Percentiles rank a stretch among this genome's conserved stretches.
Evolutionary conservation across 2,888 invertebrate genomes (phyloP).

Genomic region (Melanostoma mellinum): DNA sequence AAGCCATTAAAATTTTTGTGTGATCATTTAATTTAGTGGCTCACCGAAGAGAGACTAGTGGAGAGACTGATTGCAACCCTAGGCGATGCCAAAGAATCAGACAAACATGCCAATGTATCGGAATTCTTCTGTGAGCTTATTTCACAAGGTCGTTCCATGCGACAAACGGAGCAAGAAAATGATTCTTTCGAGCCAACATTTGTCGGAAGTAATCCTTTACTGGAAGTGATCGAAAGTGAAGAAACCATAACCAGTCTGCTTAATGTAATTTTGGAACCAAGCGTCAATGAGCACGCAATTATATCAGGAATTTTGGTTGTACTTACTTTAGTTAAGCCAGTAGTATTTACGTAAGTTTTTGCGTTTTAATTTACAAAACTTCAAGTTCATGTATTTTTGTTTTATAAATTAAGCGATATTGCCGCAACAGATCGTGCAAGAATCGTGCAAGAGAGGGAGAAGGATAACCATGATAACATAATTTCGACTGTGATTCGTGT

Average conservation of each 20-base stretch:
- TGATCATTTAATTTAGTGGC: conserved; percentile 86
- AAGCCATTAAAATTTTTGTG: conserved; percentile 57
- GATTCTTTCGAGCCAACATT: conserved; percentile 80
- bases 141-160: conserved; percentile 84
- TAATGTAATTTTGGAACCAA: conserved; percentile 88
- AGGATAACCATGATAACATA: conserved; percentile 85
- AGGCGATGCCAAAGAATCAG: conserved; percentile 86
- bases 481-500: conserved; percentile 86
- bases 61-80: conserved; percentile 88
- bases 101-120: conserved; percentile 93
- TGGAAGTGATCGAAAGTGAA: conserved; percentile 87
- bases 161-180: conserved; percentile 84
- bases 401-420: conserved; percentile 77
- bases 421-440: conserved; percentile 79
- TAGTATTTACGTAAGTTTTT: conserved; percentile 78
- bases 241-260: conserved; percentile 88
- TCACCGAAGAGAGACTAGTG: conserved; percentile 93
- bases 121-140: conserved; percentile 94
- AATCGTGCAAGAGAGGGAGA: conserved; percentile 81
- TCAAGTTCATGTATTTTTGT: not conserved
- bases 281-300: conserved; percentile 87
- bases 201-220: conserved; percentile 85
- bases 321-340: conserved; percentile 85
- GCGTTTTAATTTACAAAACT: not conserved
- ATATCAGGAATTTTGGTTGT: conserved; percentile 91